Evolutionary conservation across 2,113 vertebrate species (phyloP), one percentile per base, ranked within the genome.

Genomic region (Lepidiolamprologus cunningtoni): DNA sequence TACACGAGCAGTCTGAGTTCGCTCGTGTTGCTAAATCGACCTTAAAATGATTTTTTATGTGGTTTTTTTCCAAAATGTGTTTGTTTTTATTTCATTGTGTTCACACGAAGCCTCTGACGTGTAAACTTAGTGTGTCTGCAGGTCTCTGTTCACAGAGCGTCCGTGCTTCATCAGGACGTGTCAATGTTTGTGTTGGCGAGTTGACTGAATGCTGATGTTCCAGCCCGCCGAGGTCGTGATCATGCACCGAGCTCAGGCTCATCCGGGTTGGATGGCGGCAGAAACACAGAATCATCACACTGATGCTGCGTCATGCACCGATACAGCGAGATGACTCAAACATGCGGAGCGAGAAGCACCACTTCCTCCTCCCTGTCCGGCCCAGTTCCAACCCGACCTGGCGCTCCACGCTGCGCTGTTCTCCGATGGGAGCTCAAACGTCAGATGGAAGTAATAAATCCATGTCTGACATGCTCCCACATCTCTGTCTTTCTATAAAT

Each of bases 141-240:
- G 63, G 0, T 68, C 33, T 37, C 66, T 13, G 33, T 23, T 9
- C 13, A 2, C 5, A 3, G 16, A 12, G 58, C 2, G 17, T 35
- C 58, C 1, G 17, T 12, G 58, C 58, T 35, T 63, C 31, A 63
- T 35, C 58, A 19, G 58, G 58, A 19, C 31, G 9, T 2, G 31
- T n/a, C 10, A n/a, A 35, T 1, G 31, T 11, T 16, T 54, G 52
- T 37, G 66, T 58, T n/a, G 47, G 42, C 55, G 66, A 73, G 87
- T 37, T 86, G 90, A 93, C 92, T 94, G 91, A 92, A 93, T 89
- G 86, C 8, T 40, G 55, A 82, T 50, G 61, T 13, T 52, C 76
- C 76, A 16, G 16, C 53, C 12, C 6, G 21, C 13, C 2, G 42
- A 47, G 23, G 71, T 50, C 26, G 14, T 12, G 8, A 63, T 50